Evolutionary conservation across 1,140 invertebrate species (phyloP), one percentile per base, ranked within the genome.

Genomic region (Hestina assimilis): DNA sequence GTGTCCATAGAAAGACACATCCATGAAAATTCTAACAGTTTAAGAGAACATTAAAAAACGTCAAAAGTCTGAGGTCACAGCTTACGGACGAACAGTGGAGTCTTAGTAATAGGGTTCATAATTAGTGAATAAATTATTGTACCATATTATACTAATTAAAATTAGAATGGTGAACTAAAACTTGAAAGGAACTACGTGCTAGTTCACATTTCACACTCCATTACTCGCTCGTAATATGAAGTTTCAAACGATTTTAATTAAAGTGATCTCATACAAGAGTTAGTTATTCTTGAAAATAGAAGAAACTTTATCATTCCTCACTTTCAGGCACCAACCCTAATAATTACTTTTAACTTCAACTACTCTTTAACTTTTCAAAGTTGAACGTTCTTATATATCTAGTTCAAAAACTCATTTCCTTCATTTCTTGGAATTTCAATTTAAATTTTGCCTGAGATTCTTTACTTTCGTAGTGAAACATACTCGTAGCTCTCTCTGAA

Each of bases 191-290:
- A 53, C 31, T 52, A 43, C 26, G n/a, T n/a, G n/a, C n/a, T n/a
- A n/a, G n/a, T 48, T 48, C 38, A 7, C 5, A 11, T 15, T 15
- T 40, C 45, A 45, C 55, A 59, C 50, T 61, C 52, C 38, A 56
- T 59, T 65, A 61, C 42, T 62, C 42, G 43, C 46, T 29, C 45
- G 42, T 54, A 51, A 41, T 55, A 54, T 59, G 54, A 67, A 72
- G 57, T 74, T 68, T 55, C 41, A 55, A 63, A 69, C 40, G 63
- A 65, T 76, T 76, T 72, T 74, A 76, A 79, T 79, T 72, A 76
- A 76, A 72, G 75, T 63, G 64, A 76, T 72, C 60, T 48, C 43
- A 43, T 28, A 52, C 59, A 47, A 33, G 45, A 47, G 29, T 24
- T 38, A 78, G 68, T 72, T 79, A 69, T 66, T 75, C 62, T 69